Evolutionary conservation across 2,888 invertebrate species (phyloP), one percentile per base, ranked within the genome.

Genomic region (Drosophila prostipennis): DNA sequence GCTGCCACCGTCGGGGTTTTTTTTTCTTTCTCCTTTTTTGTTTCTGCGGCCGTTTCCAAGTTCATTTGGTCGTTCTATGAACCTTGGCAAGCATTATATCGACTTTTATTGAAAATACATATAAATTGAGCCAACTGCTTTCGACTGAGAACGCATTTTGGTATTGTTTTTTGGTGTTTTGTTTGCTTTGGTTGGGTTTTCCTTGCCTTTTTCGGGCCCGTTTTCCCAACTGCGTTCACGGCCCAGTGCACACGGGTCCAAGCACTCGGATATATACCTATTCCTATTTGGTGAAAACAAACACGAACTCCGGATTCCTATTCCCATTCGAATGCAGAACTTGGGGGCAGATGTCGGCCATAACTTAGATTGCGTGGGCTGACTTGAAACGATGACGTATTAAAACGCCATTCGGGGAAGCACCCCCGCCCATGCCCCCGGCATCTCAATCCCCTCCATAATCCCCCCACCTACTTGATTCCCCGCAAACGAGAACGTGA

Each of bases 291-390:
- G 83, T 83, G 63, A 82, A 82, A 82, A 83, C 80, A 86, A 83
- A 82, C 83, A 83, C 83, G 79, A 82, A 76, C 69, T 78, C 65
- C 61, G 49, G 64, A 73, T 74, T 86, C 78, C 78, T 78, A 79
- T 76, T 85, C 77, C 75, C 55, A 64, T 59, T 63, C 60, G 54
- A 71, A 65, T 56, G 55, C 65, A 61, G 76, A 71, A 75, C 75
- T 73, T 72, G 67, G 69, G 67, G 68, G 72, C 87, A 87, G 85
- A 85, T 87, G 85, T 87, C 74, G 78, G 56, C 76, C 74, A 84
- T 84, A 84, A 84, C 59, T 84, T 82, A 84, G 65, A 76, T 77
- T 80, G 83, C 86, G 86, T 83, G 86, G 86, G 86, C 59, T 51
- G 80, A 63, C 79, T 76, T 74, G 56, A 78, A 80, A 78, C 79